phyloP scores from a whole-genome alignment of 2,797 vertebrate genomes.

The Myotis myotis region DNA sequence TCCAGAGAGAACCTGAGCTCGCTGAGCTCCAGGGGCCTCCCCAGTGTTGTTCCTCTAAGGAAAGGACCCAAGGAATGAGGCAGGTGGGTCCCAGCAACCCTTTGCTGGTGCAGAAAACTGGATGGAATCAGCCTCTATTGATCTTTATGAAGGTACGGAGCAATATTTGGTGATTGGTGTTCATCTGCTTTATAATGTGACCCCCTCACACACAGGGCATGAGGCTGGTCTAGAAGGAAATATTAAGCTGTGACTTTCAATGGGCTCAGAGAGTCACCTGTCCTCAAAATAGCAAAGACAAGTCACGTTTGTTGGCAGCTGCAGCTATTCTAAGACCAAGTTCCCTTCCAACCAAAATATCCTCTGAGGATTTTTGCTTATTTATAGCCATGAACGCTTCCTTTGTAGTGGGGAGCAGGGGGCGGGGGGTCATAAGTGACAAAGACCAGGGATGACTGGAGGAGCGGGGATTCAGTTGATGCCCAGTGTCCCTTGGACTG shows the following conservation, averaged over 20 bases:
- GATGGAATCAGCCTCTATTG: neutral
- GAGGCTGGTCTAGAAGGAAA: neutral
- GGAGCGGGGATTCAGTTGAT: rapidly evolving
- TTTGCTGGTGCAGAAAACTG: neutral
- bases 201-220: too few relatives aligned
- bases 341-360: neutral
- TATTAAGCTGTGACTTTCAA: neutral
- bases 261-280: neutral
- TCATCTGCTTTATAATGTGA: neutral
- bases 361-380: neutral
- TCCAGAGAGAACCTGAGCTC: neutral
- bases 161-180: neutral
- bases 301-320: neutral
- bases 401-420: neutral
- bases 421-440: neutral
- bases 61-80: neutral
- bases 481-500: neutral
- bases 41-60: rapidly evolving
- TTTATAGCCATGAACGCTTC: neutral
- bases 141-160: neutral
- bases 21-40: neutral
- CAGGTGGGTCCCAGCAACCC: neutral
- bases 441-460: neutral
- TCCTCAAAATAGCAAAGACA: neutral
- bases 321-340: neutral